Evolutionary conservation across 2,888 invertebrate genomes (phyloP).

Genomic region (Dolomedes plantarius): DNA sequence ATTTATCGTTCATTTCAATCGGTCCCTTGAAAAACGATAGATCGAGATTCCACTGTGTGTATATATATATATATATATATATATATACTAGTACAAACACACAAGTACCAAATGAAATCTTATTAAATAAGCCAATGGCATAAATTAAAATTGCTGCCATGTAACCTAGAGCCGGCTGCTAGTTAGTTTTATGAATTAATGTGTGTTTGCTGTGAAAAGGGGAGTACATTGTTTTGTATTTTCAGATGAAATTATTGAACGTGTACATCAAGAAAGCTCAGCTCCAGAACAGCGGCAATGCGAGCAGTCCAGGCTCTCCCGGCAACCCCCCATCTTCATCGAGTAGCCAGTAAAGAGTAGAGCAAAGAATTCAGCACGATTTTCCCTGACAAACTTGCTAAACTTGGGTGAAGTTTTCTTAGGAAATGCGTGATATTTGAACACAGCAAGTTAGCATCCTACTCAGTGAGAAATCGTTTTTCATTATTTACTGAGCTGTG

Average conservation of each 20-base stretch:
- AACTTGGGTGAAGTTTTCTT: background rate
- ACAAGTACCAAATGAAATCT: too few relatives aligned
- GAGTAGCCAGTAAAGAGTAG: constrained; percentile 42
- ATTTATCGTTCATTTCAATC: too few relatives aligned
- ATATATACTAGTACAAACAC: too few relatives aligned
- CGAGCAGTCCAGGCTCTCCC: constrained; percentile 61
- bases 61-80: too few relatives aligned
- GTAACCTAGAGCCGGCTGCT: too few relatives aligned
- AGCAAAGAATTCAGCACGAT: background rate
- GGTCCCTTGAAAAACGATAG: too few relatives aligned
- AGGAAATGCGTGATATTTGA: constrained; percentile 6
- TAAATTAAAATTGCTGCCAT: too few relatives aligned
- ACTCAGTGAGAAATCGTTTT: background rate
- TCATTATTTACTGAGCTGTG: background rate
- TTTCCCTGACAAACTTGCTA: background rate
- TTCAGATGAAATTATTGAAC: constrained; percentile 84
- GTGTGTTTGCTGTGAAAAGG: too few relatives aligned
- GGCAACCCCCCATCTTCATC: constrained; percentile 65
- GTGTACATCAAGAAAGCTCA: constrained; percentile 84
- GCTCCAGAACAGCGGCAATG: constrained; percentile 33
- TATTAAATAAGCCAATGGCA: too few relatives aligned
- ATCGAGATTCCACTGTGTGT: too few relatives aligned
- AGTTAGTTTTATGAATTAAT: too few relatives aligned
- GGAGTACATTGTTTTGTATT: too few relatives aligned
- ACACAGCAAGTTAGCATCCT: background rate